These are phyloP conservation scores for Perca fluviatilis DNA, from an alignment of 2,113 vertebrate species.

Conservation along the genomic window DNA sequence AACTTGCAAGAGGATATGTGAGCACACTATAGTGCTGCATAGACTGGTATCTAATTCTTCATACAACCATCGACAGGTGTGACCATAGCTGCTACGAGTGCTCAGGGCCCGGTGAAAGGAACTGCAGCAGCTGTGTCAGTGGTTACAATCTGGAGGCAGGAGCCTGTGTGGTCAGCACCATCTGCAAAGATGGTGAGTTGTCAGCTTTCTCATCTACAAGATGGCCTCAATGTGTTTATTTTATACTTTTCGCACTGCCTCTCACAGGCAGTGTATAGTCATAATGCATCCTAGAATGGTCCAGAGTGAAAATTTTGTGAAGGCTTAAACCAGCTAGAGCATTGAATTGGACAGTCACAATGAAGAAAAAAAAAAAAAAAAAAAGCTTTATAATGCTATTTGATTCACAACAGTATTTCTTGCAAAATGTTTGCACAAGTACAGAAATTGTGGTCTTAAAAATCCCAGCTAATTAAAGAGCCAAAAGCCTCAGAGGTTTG, in stretches of 20 bases:
- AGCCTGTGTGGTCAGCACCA: constrained; percentile 92
- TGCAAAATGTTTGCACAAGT: background rate
- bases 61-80: constrained; percentile 83
- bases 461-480: background rate
- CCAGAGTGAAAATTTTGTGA: background rate
- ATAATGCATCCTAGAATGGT: background rate
- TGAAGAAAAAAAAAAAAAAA: constrained; percentile 1
- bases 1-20: background rate
- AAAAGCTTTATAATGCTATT: background rate
- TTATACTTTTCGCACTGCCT: background rate
- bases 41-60: constrained; percentile 29
- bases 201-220: constrained; percentile 69
- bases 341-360: background rate
- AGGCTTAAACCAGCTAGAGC: background rate
- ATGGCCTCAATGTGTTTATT: constrained; percentile 14
- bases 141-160: constrained; percentile 95
- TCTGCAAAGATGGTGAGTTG: constrained; percentile 99
- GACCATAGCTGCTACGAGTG: constrained; percentile 94
- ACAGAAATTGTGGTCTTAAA: background rate
- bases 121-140: constrained; percentile 94
- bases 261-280: background rate
- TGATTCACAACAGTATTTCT: background rate
- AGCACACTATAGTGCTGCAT: background rate
- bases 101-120: constrained; percentile 91
- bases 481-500: constrained; percentile 11